These are phyloP conservation scores for Steinernema feltiae DNA, from an alignment of 1,140 invertebrate genomes.

Conservation along the genomic window DNA sequence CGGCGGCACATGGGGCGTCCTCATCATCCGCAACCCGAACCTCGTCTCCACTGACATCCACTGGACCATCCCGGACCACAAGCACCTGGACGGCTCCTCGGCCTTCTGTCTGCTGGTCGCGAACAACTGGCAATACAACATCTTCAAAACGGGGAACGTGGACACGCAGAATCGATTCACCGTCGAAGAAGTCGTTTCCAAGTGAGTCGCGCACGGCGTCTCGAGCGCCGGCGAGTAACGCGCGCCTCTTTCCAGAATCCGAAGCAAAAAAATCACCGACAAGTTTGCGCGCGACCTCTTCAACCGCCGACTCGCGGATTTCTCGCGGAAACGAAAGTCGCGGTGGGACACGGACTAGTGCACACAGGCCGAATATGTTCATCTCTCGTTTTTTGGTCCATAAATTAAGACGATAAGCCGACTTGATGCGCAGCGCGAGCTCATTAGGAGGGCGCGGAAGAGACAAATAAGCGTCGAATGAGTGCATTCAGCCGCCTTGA, in stretches of 20 bases:
- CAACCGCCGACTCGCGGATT: not conserved
- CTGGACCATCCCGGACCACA: constrained; percentile 56
- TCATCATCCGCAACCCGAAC: constrained; percentile 44
- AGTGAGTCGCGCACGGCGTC: not conserved
- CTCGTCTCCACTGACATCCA: constrained; percentile 49
- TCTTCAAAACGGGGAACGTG: constrained; percentile 52
- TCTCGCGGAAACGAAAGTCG: not conserved
- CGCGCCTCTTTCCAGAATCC: not conserved
- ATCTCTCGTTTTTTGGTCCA: not conserved
- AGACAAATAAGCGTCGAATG: not conserved
- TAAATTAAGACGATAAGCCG: not conserved
- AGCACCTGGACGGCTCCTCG: constrained; percentile 46
- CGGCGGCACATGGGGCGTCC: constrained; percentile 54
- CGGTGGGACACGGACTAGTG: not conserved
- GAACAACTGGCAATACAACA: constrained; percentile 55
- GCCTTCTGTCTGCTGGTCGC: constrained; percentile 51
- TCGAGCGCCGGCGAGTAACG: no score
- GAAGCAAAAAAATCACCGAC: not conserved
- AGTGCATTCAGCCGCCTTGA: not conserved
- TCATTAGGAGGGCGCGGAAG: not conserved
- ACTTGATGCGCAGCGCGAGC: not conserved
- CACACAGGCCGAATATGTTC: not conserved
- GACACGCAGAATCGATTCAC: constrained; percentile 48
- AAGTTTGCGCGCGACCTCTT: not conserved
- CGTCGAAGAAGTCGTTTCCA: constrained; percentile 46